Conservation (phyloP, 53 echinoderm and acorn worm genomes). For the Luidia sarsii region DNA sequence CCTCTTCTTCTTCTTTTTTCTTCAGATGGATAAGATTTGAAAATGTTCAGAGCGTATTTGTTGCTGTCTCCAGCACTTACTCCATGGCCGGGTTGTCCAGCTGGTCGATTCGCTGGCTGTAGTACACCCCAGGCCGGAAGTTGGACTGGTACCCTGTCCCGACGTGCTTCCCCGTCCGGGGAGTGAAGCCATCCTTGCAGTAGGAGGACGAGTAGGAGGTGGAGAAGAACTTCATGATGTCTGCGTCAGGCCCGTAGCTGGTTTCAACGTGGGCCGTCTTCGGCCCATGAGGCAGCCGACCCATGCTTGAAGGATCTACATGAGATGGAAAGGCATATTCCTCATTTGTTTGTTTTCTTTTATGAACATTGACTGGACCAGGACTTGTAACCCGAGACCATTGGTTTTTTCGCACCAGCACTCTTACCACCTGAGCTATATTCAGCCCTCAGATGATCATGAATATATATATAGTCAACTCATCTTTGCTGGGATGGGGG, state of each 20-base stretch:
- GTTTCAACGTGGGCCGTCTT: constrained; percentile 82
- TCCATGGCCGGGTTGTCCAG: constrained; percentile 98
- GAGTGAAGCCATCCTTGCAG: constrained; percentile 82
- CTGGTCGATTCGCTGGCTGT: constrained; percentile 84
- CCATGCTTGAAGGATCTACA: too few species aligned
- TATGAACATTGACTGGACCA: too few species aligned
- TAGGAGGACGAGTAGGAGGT: constrained; percentile 82
- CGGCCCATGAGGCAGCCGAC: constrained; percentile 81
- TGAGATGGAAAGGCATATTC: too few species aligned
- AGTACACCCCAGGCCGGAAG: constrained; percentile 97
- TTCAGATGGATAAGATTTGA: background rate
- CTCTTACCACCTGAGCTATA: too few species aligned
- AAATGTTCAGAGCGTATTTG: background rate
- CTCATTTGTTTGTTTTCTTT: too few species aligned
- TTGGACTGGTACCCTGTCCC: constrained; percentile 96
- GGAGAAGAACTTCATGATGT: constrained; percentile 98
- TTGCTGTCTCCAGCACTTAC: constrained; percentile 55
- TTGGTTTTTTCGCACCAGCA: too few species aligned
- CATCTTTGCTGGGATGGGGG: too few species aligned
- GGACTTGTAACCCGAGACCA: too few species aligned
- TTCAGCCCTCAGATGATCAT: too few species aligned
- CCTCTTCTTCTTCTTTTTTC: too few species aligned
- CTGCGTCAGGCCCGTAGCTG: constrained; percentile 92
- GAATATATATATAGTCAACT: too few species aligned
- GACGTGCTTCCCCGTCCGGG: constrained; percentile 88